phyloP scores from a whole-genome alignment of 2,113 vertebrate genomes.

The Emydocephalus ijimae region DNA sequence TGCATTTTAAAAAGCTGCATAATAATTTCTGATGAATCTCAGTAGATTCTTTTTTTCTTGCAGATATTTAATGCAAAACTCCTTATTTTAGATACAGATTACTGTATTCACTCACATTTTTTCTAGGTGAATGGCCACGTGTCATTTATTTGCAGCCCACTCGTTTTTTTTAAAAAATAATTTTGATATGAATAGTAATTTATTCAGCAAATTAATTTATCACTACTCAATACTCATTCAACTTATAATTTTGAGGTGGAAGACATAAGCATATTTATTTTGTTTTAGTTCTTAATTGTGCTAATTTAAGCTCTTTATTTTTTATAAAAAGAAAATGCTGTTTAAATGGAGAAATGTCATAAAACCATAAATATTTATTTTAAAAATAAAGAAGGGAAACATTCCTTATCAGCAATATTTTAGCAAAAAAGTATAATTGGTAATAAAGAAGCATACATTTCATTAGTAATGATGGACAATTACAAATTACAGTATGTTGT shows the following conservation, averaged over 20 bases:
- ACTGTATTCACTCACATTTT: not conserved
- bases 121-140: not conserved
- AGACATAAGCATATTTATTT: not conserved
- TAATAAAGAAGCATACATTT: not conserved
- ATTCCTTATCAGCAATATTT: not conserved
- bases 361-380: not conserved
- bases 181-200: not conserved
- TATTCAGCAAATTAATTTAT: not conserved
- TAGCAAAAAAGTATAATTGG: not conserved
- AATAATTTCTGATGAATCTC: not conserved
- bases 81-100: not conserved
- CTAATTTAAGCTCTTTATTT: not conserved
- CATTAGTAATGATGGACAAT: not conserved
- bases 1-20: not conserved
- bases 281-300: not conserved
- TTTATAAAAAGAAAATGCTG: not conserved
- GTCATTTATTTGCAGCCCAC: not conserved
- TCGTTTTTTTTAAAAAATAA: not conserved
- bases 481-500: not conserved
- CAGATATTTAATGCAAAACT: not conserved
- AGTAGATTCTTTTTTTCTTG: not conserved
- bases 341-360: not conserved
- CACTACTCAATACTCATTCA: not conserved
- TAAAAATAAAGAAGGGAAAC: not conserved
- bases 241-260: not conserved